A percentile compares a stretch with the other conserved stretches of the same genome.
Evolutionary conservation across 2,113 vertebrate genomes (phyloP).

Genomic region (Hypomesus transpacificus): DNA sequence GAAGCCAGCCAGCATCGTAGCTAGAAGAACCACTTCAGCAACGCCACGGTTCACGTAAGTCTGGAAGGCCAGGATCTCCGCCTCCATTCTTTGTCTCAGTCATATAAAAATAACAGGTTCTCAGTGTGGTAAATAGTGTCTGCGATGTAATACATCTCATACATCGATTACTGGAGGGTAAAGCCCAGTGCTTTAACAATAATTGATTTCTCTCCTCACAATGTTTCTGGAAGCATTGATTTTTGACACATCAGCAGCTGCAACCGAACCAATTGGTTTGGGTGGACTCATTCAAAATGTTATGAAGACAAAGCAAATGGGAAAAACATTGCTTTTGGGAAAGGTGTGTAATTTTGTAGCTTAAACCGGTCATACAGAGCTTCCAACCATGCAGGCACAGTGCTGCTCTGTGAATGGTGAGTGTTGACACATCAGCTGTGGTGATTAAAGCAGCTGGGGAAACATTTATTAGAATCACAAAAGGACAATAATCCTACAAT

Average conservation of each 20-base stretch:
- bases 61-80: slow-evolving; percentile 24
- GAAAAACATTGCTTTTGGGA: slow-evolving; percentile 6
- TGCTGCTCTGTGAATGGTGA: neutral
- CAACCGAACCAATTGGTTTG: slow-evolving; percentile 72
- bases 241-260: slow-evolving; percentile 69
- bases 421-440: neutral
- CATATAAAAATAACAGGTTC: slow-evolving; percentile 63
- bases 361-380: neutral
- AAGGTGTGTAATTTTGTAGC: neutral
- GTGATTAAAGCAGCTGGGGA: neutral
- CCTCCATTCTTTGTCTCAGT: slow-evolving; percentile 25
- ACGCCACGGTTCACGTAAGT: slow-evolving; percentile 27
- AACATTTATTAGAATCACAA: slow-evolving; percentile 1
- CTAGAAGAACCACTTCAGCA: slow-evolving; percentile 17
- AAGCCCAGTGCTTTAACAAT: slow-evolving; percentile 75
- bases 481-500: neutral
- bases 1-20: too few species aligned
- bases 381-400: neutral
- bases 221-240: slow-evolving; percentile 76
- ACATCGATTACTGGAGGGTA: slow-evolving; percentile 74
- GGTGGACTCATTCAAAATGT: slow-evolving; percentile 73
- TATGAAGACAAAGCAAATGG: slow-evolving; percentile 61
- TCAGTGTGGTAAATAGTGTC: slow-evolving; percentile 66
- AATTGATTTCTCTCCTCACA: slow-evolving; percentile 78
- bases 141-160: slow-evolving; percentile 71